Conservation (phyloP, 2,113 vertebrate genomes). For the Heliornis fulica region DNA sequence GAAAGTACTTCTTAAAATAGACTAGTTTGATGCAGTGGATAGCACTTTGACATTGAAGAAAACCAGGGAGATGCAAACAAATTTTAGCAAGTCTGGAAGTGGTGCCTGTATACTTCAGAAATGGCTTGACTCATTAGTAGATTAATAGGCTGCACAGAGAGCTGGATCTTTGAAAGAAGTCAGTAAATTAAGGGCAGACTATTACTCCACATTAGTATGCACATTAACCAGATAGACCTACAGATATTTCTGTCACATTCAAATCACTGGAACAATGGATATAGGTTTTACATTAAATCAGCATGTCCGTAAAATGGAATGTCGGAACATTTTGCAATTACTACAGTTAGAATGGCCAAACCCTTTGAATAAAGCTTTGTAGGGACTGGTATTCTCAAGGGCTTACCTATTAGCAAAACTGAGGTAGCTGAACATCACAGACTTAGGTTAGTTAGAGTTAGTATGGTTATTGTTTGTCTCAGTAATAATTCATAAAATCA, state of each 20-base stretch:
- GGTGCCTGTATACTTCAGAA: conserved; percentile 6
- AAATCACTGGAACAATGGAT: neutral
- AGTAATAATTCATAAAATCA: neutral
- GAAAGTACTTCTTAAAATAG: conserved; percentile 41
- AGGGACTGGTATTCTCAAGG: neutral
- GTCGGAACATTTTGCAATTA: neutral
- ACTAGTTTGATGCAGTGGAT: neutral
- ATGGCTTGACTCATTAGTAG: neutral
- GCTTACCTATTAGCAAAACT: neutral
- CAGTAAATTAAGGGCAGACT: neutral
- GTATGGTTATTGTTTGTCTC: neutral
- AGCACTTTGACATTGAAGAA: conserved; percentile 24
- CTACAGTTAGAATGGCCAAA: neutral
- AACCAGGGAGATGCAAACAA: conserved; percentile 19
- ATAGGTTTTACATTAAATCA: neutral
- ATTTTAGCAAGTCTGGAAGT: neutral
- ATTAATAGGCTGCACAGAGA: conserved; percentile 9
- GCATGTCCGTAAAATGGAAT: neutral
- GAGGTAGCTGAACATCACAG: neutral
- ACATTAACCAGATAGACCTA: neutral
- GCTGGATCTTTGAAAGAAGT: neutral
- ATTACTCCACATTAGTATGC: neutral
- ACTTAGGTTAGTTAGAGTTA: neutral
- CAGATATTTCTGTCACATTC: neutral
- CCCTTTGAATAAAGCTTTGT: neutral